A percentile compares a stretch with the other conserved stretches of the same genome.
phyloP scores from a whole-genome alignment of 2,113 vertebrate genomes.

The Bubo blakistoni region DNA sequence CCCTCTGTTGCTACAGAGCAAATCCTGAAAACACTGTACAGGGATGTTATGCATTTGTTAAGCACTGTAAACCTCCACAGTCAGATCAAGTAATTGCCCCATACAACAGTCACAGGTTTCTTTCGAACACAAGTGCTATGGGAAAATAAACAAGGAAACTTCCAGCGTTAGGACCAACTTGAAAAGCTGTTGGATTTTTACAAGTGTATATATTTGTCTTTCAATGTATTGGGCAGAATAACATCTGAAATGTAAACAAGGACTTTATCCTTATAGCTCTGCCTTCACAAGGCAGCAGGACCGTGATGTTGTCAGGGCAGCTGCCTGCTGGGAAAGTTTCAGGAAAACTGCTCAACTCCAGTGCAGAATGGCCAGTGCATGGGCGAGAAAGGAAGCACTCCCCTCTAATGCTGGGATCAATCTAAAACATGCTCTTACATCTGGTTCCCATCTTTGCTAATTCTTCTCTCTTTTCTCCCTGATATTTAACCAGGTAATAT shows the following conservation, averaged over 20 bases:
- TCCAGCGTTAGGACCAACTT: fast-evolving
- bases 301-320: neutral
- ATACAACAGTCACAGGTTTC: neutral
- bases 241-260: neutral
- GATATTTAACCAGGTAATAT: neutral
- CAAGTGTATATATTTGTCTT: neutral
- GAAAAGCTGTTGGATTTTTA: neutral
- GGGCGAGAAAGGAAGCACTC: neutral
- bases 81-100: neutral
- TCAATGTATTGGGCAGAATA: neutral
- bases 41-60: neutral
- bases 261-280: neutral
- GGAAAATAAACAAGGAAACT: neutral
- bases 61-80: neutral
- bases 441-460: neutral
- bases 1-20: neutral
- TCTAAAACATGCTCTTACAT: neutral
- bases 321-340: neutral
- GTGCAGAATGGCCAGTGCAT: fast-evolving
- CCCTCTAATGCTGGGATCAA: neutral
- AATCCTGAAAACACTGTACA: neutral
- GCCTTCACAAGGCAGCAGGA: neutral
- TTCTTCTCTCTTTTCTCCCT: neutral
- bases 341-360: neutral
- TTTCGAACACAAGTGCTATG: fast-evolving